A percentile compares a stretch with the other conserved stretches of the same genome.
Evolutionary conservation across 1,140 invertebrate genomes (phyloP).

Genomic region (fruit fly (Drosophila melanogaster)): DNA sequence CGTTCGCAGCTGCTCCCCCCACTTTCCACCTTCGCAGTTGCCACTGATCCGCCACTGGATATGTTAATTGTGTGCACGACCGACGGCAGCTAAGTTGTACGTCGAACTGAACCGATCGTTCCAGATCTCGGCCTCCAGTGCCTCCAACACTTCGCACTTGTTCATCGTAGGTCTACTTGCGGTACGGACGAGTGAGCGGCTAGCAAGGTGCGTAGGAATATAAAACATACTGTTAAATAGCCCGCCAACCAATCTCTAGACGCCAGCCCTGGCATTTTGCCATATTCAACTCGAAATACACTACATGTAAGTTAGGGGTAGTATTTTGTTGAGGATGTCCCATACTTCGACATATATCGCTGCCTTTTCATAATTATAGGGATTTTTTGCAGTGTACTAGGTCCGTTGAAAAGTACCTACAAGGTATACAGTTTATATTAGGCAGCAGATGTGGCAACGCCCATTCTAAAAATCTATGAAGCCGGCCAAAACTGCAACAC

Average conservation of each 20-base stretch:
- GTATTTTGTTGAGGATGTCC: too few relatives aligned
- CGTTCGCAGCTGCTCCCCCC: conserved; percentile 8
- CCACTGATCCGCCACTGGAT: conserved; percentile 8
- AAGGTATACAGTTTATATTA: too few relatives aligned
- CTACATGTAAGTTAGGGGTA: too few relatives aligned
- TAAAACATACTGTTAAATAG: neutral
- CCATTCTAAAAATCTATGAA: too few relatives aligned
- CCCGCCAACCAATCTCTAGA: neutral
- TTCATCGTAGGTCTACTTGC: neutral
- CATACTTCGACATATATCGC: too few relatives aligned
- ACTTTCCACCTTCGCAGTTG: neutral
- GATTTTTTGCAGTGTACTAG: too few relatives aligned
- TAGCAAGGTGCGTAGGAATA: neutral
- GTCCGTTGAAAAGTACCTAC: too few relatives aligned
- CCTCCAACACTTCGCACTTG: conserved; percentile 15
- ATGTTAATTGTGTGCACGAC: conserved; percentile 30
- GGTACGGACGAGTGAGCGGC: neutral
- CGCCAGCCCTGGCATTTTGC: too few relatives aligned
- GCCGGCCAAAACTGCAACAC: too few relatives aligned
- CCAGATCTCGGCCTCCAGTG: conserved; percentile 15
- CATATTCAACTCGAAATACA: too few relatives aligned
- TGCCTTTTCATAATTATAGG: too few relatives aligned
- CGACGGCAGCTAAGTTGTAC: conserved; percentile 58
- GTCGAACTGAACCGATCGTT: conserved; percentile 60
- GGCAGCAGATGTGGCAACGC: too few relatives aligned